Base-by-base conservation (phyloP, 2,797 vertebrate species). In the Serranus cabrilla region DNA sequence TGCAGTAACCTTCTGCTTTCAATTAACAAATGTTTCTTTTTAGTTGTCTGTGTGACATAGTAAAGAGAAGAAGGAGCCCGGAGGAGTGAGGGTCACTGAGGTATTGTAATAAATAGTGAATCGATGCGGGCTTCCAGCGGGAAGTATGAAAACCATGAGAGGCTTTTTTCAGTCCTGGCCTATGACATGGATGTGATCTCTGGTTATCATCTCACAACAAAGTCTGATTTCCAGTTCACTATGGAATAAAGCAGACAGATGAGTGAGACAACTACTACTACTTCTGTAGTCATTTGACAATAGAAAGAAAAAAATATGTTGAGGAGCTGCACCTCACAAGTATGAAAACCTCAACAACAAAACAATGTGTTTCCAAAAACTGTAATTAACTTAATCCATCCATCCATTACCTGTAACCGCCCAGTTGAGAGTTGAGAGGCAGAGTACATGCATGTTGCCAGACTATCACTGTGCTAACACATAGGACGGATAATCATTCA, bases 91-190 rank as follows among this genome's bases (percentile, higher is more conserved):
- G 6, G 64, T 62, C 60, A 74, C 66, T 31, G 39, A 80, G 85
- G 85, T 81, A 67, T 23, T 23, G 51, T 21, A 68, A 64, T 80
- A 77, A 84, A 82, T 67, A 85, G 76, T 70, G 80, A 87, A 76
- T 14, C n/a, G 21, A 61, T 46, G 76, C 40, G 21, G 67, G 72
- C 62, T 65, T 83, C 86, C 76, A 81, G 86, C 82, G 88, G 82
- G 67, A 81, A 52, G 21, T 9, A 9, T 57, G 27, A 58, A 72
- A 72, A 57, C 20, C 27, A 52, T 8, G 21, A 60, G 27, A 46
- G 20, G 37, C 27, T 52, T 68, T 55, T 37, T 10, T n/a, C 17
- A 17, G 25, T n/a, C 13, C 20, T 20, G n/a, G 5, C 37, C 8
- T 43, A 50, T 25, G 39, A 71, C 42, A 25, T 16, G 14, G 17